A percentile compares a stretch with the other conserved stretches of the same genome.
Conservation (phyloP, 2,797 vertebrate species). For the Micropoecilia bifurca region DNA sequence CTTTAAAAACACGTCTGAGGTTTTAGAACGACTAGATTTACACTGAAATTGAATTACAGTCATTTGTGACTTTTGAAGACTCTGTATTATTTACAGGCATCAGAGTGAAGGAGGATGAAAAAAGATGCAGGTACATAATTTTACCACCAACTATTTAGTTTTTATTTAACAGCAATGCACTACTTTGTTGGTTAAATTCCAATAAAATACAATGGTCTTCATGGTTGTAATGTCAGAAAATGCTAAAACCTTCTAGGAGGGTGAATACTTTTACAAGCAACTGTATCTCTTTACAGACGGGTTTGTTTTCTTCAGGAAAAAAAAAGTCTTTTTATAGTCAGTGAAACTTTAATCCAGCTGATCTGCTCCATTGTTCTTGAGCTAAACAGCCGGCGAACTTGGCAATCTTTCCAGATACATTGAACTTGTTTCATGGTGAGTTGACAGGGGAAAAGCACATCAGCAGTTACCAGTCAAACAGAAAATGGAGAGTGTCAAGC, state of each 20-base stretch:
- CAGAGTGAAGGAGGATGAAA: not conserved
- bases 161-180: not conserved
- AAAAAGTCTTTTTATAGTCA: slow-evolving; percentile 42
- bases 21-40: not conserved
- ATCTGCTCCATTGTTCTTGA: slow-evolving; percentile 59
- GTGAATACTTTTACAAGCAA: not conserved
- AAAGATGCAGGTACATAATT: not conserved
- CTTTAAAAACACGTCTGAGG: too few relatives aligned
- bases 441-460: slow-evolving; percentile 78
- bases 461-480: slow-evolving; percentile 80
- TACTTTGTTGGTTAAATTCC: not conserved
- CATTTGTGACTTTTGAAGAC: not conserved
- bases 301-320: slow-evolving; percentile 18
- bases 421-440: slow-evolving; percentile 78
- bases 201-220: not conserved
- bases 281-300: slow-evolving; percentile 12
- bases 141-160: not conserved
- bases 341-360: slow-evolving; percentile 63
- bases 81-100: not conserved
- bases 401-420: slow-evolving; percentile 71
- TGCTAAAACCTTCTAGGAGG: not conserved
- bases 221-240: not conserved
- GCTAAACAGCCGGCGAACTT: slow-evolving; percentile 61
- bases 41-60: not conserved
- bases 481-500: slow-evolving; percentile 82